Percentiles rank a stretch among this genome's conserved stretches.
These are phyloP conservation scores for Hydraecia micacea DNA, from an alignment of 2,888 invertebrate genomes.

Conservation along the genomic window DNA sequence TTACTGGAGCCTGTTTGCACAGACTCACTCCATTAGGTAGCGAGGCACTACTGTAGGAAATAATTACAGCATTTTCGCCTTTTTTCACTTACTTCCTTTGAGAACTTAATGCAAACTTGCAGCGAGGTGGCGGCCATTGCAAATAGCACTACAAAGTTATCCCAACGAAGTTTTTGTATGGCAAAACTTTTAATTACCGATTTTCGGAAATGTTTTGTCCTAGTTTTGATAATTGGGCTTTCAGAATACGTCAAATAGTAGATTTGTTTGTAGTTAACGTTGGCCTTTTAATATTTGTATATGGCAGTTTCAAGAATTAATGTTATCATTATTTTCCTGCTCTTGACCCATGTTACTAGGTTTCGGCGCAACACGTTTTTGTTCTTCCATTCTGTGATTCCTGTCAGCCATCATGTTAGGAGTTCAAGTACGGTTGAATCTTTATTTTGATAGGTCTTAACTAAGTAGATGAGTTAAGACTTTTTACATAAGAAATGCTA, in stretches of 20 bases:
- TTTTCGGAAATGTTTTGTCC: neutral
- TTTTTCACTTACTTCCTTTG: neutral
- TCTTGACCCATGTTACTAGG: neutral
- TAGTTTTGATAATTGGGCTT: too few relatives aligned
- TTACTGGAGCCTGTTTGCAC: slow-evolving; percentile 21
- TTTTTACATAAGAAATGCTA: neutral
- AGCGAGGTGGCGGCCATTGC: slow-evolving; percentile 23
- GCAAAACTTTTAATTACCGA: neutral
- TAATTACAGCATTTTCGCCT: slow-evolving; percentile 12
- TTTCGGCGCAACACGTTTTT: neutral
- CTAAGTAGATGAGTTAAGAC: neutral
- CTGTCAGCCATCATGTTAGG: neutral
- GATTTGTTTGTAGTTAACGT: slow-evolving; percentile 7
- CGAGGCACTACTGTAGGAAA: neutral
- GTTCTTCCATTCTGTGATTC: neutral
- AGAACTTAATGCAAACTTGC: slow-evolving; percentile 26
- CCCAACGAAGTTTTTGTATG: neutral
- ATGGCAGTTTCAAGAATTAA: neutral
- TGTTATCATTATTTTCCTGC: neutral
- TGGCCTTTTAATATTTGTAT: neutral
- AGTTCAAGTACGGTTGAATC: neutral
- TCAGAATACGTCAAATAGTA: slow-evolving; percentile 18
- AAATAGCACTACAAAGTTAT: slow-evolving; percentile 4
- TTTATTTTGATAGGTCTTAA: neutral
- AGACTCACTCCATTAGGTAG: slow-evolving; percentile 19